Base-by-base conservation (phyloP, 2,888 invertebrate species). In the Nomada fucata region DNA sequence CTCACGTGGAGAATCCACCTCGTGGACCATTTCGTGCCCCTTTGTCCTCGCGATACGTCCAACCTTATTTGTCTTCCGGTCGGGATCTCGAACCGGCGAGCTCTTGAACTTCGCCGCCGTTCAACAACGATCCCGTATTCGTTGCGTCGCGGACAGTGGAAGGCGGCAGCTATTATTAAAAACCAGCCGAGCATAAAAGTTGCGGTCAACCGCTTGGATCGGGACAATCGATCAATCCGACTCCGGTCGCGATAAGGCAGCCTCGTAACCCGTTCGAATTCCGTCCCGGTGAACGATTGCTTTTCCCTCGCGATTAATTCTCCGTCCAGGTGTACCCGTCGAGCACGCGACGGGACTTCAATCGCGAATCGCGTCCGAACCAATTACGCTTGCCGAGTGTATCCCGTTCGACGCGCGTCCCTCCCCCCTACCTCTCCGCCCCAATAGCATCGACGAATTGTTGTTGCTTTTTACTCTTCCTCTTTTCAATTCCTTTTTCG, bases 1-100 rank as follows among this genome's bases (percentile, higher is more conserved):
- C 87, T 78, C 88, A 88, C 88, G 86, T 77, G 82, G 85, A 75
- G 85, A 36, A 79, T 55, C 29, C 82, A 68, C 75, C 75, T 76
- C 73, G 81, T 20, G 65, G 76, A 85, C 63, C 76, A 69, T 57
- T 78, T 55, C 73, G n/a, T 75, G 73, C 67, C 75, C 47, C 82
- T 79, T 86, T 83, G 86, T 86, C 86, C 86, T 72, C 67, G 78
- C 78, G 61, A 77, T 80, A 20, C 73, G 59, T 59, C 76, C 55
- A 60, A 60, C 61, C 79, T 74, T 82, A 68, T 84, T 78, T 79
- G 84, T 77, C 79, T 84, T 86, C 68, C 42, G 47, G 71, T 2
- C 65, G 23, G 57, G 18, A 20, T 36, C 70, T 61, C n/a, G 55
- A n/a, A 13, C 15, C 2, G 55, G 44, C 44, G n/a, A 50, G 77